These are phyloP conservation scores for Euclidia mi DNA, from an alignment of 2,888 invertebrate species.

Conservation along the genomic window DNA sequence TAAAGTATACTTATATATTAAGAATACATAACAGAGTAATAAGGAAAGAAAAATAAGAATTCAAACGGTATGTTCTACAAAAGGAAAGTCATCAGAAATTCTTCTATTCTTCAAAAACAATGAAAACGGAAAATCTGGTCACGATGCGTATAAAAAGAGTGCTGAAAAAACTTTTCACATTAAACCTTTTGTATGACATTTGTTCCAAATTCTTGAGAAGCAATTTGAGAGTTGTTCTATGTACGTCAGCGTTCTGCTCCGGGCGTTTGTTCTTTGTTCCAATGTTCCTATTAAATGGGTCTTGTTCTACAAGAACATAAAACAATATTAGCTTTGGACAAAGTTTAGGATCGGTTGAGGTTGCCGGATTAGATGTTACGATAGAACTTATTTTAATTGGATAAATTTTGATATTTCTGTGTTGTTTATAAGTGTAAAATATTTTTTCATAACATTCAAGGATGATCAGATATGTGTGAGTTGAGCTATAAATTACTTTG, in stretches of 20 bases:
- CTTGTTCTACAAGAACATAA: conserved; percentile 11
- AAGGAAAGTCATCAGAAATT: not conserved
- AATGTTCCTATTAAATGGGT: not conserved
- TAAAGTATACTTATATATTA: too few species aligned
- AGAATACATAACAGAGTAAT: too few species aligned
- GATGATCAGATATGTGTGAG: too few species aligned
- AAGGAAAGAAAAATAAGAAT: not conserved
- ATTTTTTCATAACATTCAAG: too few species aligned
- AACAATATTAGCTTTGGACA: conserved; percentile 12
- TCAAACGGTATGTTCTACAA: not conserved
- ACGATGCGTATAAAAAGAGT: conserved; percentile 2
- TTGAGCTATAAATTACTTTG: too few species aligned
- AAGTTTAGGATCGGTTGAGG: not conserved
- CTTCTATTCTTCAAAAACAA: not conserved
- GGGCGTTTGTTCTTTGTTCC: not conserved
- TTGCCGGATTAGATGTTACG: not conserved
- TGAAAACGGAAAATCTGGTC: not conserved
- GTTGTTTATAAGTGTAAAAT: too few species aligned
- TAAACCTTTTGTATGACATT: not conserved
- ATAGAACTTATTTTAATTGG: not conserved
- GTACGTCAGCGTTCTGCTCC: not conserved
- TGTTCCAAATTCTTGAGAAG: conserved; percentile 9
- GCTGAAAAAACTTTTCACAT: not conserved
- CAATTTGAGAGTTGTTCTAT: not conserved
- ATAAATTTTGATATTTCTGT: too few species aligned